Evolutionary conservation across 1,140 invertebrate genomes (phyloP).

Genomic region (Whitmania pigra): DNA sequence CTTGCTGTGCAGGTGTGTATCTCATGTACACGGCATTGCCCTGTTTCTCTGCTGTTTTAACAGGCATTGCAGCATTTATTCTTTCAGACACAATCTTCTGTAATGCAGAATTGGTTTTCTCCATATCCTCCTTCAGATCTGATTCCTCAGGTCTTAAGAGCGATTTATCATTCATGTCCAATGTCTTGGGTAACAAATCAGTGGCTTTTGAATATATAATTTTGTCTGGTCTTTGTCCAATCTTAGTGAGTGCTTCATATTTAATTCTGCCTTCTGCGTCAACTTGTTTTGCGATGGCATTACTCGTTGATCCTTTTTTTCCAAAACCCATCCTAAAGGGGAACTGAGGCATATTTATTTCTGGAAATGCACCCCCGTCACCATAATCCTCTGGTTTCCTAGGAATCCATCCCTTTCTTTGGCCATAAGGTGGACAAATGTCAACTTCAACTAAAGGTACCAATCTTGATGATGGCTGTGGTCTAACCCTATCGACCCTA

Average conservation of each 20-base stretch:
- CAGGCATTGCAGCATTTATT: conserved; percentile 76
- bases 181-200: conserved; percentile 83
- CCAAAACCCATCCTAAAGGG: conserved; percentile 62
- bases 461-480: conserved; percentile 51
- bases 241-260: conserved; percentile 85
- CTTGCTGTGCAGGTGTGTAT: conserved; percentile 94
- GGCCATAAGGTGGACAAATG: conserved; percentile 74
- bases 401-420: conserved; percentile 86
- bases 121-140: conserved; percentile 55
- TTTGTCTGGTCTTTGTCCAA: conserved; percentile 91
- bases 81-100: conserved; percentile 40
- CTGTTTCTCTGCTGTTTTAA: conserved; percentile 72
- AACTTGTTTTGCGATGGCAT: conserved; percentile 81
- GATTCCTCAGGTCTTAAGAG: conserved; percentile 61
- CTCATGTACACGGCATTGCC: conserved; percentile 83
- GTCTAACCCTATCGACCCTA: not conserved
- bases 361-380: conserved; percentile 96
- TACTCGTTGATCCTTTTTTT: conserved; percentile 47
- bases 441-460: conserved; percentile 40
- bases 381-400: conserved; percentile 69
- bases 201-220: conserved; percentile 88
- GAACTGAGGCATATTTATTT: conserved; percentile 92
- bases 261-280: conserved; percentile 80
- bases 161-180: conserved; percentile 69
- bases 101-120: conserved; percentile 39